Percentiles rank a stretch among this genome's conserved stretches.
Evolutionary conservation across 2,113 vertebrate species (phyloP).

Genomic region (Gadus chalcogrammus): DNA sequence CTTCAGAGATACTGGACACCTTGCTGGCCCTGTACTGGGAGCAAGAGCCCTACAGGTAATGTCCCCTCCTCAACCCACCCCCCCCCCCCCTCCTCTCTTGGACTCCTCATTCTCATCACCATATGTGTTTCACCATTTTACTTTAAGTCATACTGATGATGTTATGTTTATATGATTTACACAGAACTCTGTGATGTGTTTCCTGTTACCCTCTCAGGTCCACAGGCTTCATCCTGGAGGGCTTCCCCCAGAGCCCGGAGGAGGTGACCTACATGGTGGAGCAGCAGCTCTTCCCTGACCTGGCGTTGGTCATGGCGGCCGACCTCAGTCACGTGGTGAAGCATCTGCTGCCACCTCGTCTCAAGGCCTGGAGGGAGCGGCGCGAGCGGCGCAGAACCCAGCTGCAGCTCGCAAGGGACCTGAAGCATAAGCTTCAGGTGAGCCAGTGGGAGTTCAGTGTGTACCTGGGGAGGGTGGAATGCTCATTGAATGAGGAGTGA

Average conservation of each 20-base stretch:
- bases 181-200: no score
- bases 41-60: slow-evolving; percentile 85
- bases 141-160: no score
- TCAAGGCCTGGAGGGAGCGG: slow-evolving; percentile 78
- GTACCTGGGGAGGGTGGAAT: no score
- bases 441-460: slow-evolving; percentile 1
- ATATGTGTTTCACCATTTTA: no score
- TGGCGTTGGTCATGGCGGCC: slow-evolving; percentile 71
- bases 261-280: slow-evolving; percentile 80
- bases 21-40: slow-evolving; percentile 83
- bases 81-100: slow-evolving; percentile 16
- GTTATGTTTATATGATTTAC: no score
- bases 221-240: slow-evolving; percentile 90
- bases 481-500: no score
- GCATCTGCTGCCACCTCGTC: slow-evolving; percentile 75
- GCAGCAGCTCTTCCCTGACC: slow-evolving; percentile 81
- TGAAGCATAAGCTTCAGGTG: slow-evolving; percentile 78
- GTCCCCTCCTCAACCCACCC: neutral
- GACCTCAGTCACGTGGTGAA: slow-evolving; percentile 73
- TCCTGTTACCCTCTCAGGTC: slow-evolving; percentile 70
- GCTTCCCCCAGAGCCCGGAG: slow-evolving; percentile 79
- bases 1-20: slow-evolving; percentile 76
- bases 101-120: no score
- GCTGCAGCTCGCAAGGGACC: slow-evolving; percentile 66
- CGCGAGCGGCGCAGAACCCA: slow-evolving; percentile 57